Evolutionary conservation across 1,140 invertebrate species (phyloP).

Genomic region (Dolichoris vasculosae): DNA sequence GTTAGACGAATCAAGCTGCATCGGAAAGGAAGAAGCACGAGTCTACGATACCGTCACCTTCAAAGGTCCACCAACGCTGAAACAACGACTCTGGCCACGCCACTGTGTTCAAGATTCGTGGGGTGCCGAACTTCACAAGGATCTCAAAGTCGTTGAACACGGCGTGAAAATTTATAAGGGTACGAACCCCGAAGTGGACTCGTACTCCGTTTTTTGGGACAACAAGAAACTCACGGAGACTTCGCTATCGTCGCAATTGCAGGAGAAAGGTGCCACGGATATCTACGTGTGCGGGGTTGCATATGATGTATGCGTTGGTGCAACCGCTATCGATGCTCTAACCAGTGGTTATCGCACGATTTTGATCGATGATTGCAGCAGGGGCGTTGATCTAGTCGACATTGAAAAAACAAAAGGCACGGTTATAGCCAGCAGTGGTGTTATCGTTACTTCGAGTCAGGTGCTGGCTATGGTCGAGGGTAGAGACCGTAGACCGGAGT

Average conservation of each 20-base stretch:
- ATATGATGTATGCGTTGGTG: slow-evolving; percentile 96
- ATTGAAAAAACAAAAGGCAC: slow-evolving; percentile 88
- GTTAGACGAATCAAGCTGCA: slow-evolving; percentile 64
- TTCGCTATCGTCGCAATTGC: slow-evolving; percentile 86
- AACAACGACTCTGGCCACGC: slow-evolving; percentile 93
- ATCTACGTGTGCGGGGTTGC: slow-evolving; percentile 97
- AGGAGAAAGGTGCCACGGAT: slow-evolving; percentile 88
- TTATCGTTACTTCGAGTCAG: slow-evolving; percentile 86
- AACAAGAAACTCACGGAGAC: slow-evolving; percentile 94
- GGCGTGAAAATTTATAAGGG: slow-evolving; percentile 94
- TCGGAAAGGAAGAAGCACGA: slow-evolving; percentile 81
- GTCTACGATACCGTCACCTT: slow-evolving; percentile 94
- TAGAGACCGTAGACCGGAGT: slow-evolving; percentile 86
- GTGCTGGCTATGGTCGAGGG: slow-evolving; percentile 90
- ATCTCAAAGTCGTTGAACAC: slow-evolving; percentile 86
- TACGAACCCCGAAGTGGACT: slow-evolving; percentile 95
- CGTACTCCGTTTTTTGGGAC: slow-evolving; percentile 98
- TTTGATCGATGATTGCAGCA: slow-evolving; percentile 91
- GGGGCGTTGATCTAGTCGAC: slow-evolving; percentile 89
- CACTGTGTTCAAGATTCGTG: slow-evolving; percentile 96
- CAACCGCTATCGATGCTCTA: slow-evolving; percentile 89
- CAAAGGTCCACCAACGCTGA: slow-evolving; percentile 86
- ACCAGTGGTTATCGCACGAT: slow-evolving; percentile 93
- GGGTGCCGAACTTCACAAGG: slow-evolving; percentile 94
- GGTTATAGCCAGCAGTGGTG: slow-evolving; percentile 83